Percentiles rank a stretch among this genome's conserved stretches.
These are phyloP conservation scores for Garra rufa DNA, from an alignment of 2,113 vertebrate genomes.

Conservation along the genomic window DNA sequence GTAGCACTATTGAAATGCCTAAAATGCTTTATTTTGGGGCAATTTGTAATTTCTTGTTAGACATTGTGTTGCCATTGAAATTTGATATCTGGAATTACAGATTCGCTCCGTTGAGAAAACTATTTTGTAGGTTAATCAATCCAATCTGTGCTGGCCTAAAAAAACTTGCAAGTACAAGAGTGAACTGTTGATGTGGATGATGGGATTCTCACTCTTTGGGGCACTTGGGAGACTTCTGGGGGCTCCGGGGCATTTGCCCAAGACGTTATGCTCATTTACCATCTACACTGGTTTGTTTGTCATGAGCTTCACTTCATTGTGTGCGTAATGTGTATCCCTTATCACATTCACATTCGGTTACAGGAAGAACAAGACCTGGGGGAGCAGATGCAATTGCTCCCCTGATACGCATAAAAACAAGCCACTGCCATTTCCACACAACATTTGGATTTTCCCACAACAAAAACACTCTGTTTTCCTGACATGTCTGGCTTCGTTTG, in stretches of 20 bases:
- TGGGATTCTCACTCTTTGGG: background rate
- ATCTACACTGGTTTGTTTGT: background rate
- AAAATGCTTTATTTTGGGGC: background rate
- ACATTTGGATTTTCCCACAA: background rate
- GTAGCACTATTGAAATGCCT: background rate
- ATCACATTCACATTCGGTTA: constrained; percentile 8
- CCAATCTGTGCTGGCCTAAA: background rate
- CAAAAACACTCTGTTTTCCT: background rate
- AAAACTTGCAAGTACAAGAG: background rate
- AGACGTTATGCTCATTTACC: background rate
- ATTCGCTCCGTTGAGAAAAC: background rate
- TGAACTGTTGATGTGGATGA: background rate
- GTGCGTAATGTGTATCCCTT: background rate
- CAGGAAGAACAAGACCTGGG: constrained; percentile 1
- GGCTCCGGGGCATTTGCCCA: background rate
- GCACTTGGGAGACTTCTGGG: background rate
- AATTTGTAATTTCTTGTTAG: background rate
- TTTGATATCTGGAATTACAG: background rate
- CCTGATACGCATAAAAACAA: constrained; percentile 7
- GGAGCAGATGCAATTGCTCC: background rate
- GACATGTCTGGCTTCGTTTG: background rate
- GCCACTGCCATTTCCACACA: background rate
- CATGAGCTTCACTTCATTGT: background rate
- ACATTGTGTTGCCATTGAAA: background rate
- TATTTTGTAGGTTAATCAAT: background rate